Conservation (phyloP, 2,113 vertebrate genomes). For the Carassius gibelio region DNA sequence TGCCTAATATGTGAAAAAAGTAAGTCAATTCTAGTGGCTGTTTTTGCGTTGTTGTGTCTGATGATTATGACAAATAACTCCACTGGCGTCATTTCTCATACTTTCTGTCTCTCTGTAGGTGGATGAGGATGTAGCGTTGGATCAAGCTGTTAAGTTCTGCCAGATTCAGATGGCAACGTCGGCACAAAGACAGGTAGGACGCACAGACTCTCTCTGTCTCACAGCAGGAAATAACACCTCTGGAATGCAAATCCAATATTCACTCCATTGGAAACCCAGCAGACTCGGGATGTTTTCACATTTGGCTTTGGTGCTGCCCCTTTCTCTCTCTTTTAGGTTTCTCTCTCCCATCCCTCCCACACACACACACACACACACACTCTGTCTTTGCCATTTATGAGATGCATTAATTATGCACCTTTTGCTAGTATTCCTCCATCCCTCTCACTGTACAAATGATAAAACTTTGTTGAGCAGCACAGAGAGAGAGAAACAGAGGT, state of each 20-base stretch:
- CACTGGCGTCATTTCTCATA: neutral
- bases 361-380: neutral
- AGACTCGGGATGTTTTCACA: constrained; percentile 14
- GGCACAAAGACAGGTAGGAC: constrained; percentile 91
- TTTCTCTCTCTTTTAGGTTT: neutral
- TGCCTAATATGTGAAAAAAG: neutral
- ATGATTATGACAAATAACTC: neutral
- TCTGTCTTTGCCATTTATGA: neutral
- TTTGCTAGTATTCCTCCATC: neutral
- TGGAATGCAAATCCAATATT: constrained; percentile 24
- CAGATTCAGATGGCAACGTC: constrained; percentile 93
- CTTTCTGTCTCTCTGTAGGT: constrained; percentile 77
- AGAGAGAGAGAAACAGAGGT: neutral
- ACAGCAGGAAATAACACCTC: constrained; percentile 32
- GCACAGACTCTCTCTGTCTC: neutral
- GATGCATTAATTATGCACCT: constrained; percentile 10
- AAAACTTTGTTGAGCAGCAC: neutral
- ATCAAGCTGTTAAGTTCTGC: constrained; percentile 98
- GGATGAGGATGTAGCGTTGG: constrained; percentile 93
- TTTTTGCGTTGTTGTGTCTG: neutral
- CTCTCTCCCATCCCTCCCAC: neutral
- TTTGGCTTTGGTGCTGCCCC: constrained; percentile 1
- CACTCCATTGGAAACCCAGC: constrained; percentile 8
- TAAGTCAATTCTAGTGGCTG: neutral
- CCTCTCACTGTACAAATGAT: neutral